Base-by-base conservation (phyloP, 2,888 invertebrate genomes). In the Smittia sp. region DNA sequence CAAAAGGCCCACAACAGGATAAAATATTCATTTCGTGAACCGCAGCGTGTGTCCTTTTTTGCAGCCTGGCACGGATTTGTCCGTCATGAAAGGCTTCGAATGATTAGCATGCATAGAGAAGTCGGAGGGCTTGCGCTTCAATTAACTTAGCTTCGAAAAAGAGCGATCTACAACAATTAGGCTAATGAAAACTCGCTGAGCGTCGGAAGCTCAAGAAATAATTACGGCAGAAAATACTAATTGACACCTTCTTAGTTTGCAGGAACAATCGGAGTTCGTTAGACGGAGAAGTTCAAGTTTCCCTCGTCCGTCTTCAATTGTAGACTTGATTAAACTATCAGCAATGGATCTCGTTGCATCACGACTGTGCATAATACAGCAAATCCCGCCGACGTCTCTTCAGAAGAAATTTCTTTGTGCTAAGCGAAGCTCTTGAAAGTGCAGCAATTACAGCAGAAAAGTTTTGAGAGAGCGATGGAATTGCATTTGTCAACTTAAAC, bases 31-130 rank as follows among this genome's bases (percentile, higher is more conserved):
- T 63, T 63, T 63, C 63, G 27, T 27, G 24, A 63, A 27, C 63
- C 63, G 63, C 63, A 63, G n/a, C n/a, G n/a, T 63, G 63, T 63
- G 63, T 63, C 32, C 63, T 63, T 24, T 63, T n/a, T 18, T 18
- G 58, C 18, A 20, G 22, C 3, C 15, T 63, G 13, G 1, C 24
- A 3, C 2, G 24, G 24, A 63, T 63, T 63, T 3, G 4, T 63
- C 27, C 27, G 1, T 25, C 24, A 27, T 22, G 25, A 58, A 58
- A 15, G 58, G 22, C 22, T 58, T 58, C 9, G 2, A 18, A 58
- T 58, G 58, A 58, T 58, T 58, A 58, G 18, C 58, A 58, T 58
- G 15, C 52, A 52, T 7, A 52, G 13, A 58, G 11, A 46, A 18
- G 52, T 18, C 6, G 7, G 13, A 15, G 15, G 15, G 7, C 18